Conservation (phyloP, 2,113 vertebrate species). For the Geothlypis trichas region DNA sequence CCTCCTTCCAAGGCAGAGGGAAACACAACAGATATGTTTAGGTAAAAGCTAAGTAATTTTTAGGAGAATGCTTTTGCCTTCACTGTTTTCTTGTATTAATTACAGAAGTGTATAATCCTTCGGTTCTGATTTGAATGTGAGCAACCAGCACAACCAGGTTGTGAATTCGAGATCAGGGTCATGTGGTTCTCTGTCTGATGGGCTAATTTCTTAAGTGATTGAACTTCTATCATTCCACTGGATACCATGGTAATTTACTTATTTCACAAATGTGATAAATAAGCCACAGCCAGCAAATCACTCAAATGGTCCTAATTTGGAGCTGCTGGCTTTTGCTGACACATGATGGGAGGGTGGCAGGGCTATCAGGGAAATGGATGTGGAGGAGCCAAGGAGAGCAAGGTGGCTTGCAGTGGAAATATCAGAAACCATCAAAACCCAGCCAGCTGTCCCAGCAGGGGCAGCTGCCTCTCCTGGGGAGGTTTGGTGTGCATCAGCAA, state of each 20-base stretch:
- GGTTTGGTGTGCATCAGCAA: no score
- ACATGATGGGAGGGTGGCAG: not conserved
- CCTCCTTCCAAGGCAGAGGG: constrained; percentile 29
- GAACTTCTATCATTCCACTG: constrained; percentile 42
- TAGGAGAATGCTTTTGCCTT: constrained; percentile 54
- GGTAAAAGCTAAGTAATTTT: constrained; percentile 49
- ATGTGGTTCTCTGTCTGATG: constrained; percentile 20
- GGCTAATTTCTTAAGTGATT: constrained; percentile 57
- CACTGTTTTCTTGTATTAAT: constrained; percentile 61
- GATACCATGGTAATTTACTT: constrained; percentile 35
- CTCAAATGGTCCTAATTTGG: not conserved
- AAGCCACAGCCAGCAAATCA: constrained; percentile 3
- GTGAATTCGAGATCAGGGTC: not conserved
- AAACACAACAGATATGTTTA: constrained; percentile 44
- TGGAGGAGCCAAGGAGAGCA: not conserved
- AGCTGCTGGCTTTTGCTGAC: not conserved
- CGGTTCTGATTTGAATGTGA: constrained; percentile 1
- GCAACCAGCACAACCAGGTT: not conserved
- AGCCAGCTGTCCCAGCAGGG: accelerated
- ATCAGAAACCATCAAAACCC: not conserved
- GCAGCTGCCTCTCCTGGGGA: not conserved
- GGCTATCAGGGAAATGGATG: not conserved
- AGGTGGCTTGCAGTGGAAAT: not conserved
- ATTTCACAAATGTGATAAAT: constrained; percentile 24
- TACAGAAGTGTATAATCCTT: constrained; percentile 51